phyloP scores from a whole-genome alignment of 2,797 vertebrate genomes.

The Chloroceryle amazona region DNA sequence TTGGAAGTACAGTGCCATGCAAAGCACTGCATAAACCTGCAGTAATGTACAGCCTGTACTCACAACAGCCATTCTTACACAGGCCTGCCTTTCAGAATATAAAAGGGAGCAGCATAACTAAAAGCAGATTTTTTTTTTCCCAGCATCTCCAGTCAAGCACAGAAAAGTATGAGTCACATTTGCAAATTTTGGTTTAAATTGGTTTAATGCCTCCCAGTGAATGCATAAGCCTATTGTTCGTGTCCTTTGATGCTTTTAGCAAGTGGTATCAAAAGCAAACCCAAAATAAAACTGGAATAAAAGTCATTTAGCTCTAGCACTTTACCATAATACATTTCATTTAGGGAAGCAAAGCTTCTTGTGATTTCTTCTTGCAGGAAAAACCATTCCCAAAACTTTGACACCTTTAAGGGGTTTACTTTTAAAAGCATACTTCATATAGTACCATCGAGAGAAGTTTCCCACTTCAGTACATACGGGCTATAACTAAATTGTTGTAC shows the following conservation, averaged over 20 bases:
- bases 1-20: not conserved
- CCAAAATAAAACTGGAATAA: constrained; percentile 45
- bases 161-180: constrained; percentile 64
- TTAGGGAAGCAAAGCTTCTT: not conserved
- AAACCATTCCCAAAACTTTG: not conserved
- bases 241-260: constrained; percentile 1
- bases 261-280: constrained; percentile 42
- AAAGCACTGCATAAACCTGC: not conserved
- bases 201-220: constrained; percentile 48
- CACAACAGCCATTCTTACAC: not conserved
- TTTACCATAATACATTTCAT: not conserved
- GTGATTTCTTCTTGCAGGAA: not conserved
- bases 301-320: constrained; percentile 5
- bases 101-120: not conserved
- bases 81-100: not conserved
- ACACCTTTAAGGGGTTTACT: not conserved
- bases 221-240: constrained; percentile 56
- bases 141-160: constrained; percentile 40
- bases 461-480: not conserved
- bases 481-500: not conserved
- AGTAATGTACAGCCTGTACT: not conserved
- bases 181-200: constrained; percentile 67
- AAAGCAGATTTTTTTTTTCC: not conserved
- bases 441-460: not conserved
- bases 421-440: not conserved